A percentile compares a stretch with the other conserved stretches of the same genome.
phyloP scores from a whole-genome alignment of 35 echinoderm and acorn worm species.

The Ophioderma brevispina region DNA sequence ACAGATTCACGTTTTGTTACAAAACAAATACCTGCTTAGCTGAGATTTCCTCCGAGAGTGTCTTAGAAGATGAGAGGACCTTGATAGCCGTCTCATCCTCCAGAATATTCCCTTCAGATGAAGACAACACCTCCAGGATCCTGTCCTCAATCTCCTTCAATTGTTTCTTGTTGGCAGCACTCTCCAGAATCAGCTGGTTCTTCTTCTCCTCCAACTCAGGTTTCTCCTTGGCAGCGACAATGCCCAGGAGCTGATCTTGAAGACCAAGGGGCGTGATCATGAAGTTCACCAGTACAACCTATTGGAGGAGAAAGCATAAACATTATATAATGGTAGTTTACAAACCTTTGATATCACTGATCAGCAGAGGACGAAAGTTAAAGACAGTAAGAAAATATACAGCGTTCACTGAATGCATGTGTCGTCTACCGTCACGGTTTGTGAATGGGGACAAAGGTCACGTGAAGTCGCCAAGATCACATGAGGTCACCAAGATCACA shows the following conservation, averaged over 20 bases:
- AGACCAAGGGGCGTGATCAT: constrained; percentile 99
- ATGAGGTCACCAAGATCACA: too few relatives aligned
- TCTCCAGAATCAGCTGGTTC: constrained; percentile 98
- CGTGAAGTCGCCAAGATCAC: too few relatives aligned
- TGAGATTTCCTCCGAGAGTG: constrained; percentile 92
- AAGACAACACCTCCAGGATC: constrained; percentile 93
- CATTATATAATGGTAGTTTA: too few relatives aligned
- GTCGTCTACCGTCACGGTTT: too few relatives aligned
- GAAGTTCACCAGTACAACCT: constrained; percentile 97
- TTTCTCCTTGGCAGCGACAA: constrained; percentile 99
- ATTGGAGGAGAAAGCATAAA: too few relatives aligned
- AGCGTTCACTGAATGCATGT: too few relatives aligned
- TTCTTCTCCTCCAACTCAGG: constrained; percentile 99
- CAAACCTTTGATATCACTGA: too few relatives aligned
- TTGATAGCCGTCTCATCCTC: constrained; percentile 99
- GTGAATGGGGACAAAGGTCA: too few relatives aligned
- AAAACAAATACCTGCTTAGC: constrained; percentile 99
- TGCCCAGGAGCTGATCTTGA: constrained; percentile 96
- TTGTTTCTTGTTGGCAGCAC: constrained; percentile 97
- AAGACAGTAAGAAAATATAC: too few relatives aligned
- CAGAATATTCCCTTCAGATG: constrained; percentile 95
- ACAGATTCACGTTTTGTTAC: too few relatives aligned
- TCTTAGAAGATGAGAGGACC: constrained; percentile 97
- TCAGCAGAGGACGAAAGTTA: too few relatives aligned
- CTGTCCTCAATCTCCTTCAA: constrained; percentile 99